Conservation (phyloP, 1,140 invertebrate species). For the Popillia japonica region DNA sequence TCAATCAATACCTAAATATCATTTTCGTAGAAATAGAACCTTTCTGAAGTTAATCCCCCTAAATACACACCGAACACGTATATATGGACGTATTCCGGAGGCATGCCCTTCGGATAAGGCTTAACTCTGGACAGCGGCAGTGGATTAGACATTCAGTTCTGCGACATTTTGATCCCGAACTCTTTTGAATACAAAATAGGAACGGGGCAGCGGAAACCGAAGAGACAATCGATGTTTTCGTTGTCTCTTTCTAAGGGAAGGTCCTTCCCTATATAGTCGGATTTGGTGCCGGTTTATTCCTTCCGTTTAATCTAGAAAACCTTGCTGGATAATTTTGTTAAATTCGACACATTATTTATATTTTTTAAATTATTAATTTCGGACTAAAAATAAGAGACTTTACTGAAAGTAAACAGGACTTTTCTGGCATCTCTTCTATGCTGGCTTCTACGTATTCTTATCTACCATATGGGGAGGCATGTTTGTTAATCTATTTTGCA, state of each 20-base stretch:
- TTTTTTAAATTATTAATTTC: no score
- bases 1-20: background rate
- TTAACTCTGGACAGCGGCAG: slow-evolving; percentile 8
- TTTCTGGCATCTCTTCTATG: no score
- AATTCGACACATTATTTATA: no score
- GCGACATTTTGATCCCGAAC: slow-evolving; percentile 17
- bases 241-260: background rate
- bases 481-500: no score
- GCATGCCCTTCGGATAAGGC: background rate
- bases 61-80: background rate
- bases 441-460: no score
- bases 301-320: no score
- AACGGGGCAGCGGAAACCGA: background rate
- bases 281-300: no score
- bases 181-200: slow-evolving; percentile 5
- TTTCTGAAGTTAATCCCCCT: background rate
- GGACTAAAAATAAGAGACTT: no score
- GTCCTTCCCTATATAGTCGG: background rate
- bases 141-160: slow-evolving; percentile 14
- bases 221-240: background rate
- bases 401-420: no score
- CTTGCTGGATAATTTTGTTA: no score
- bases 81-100: background rate
- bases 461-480: no score
- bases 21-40: background rate